Conservation (phyloP, 1,140 invertebrate genomes). For the Dermatophagoides farinae region DNA sequence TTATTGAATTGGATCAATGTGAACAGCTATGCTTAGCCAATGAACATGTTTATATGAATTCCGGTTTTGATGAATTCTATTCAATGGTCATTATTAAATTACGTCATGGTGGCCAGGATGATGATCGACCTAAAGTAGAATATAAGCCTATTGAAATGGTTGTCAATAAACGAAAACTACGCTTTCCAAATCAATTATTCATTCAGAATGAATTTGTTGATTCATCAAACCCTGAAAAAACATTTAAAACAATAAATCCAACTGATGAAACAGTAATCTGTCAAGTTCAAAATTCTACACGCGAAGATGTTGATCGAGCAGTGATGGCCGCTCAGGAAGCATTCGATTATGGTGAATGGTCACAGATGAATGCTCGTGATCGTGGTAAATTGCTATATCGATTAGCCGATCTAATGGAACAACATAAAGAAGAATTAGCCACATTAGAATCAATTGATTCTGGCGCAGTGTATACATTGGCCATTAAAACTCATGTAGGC, state of each 20-base stretch:
- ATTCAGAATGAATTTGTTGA: slow-evolving; percentile 77
- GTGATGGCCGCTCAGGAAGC: slow-evolving; percentile 55
- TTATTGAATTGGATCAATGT: slow-evolving; percentile 43
- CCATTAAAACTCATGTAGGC: slow-evolving; percentile 76
- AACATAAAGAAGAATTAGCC: slow-evolving; percentile 77
- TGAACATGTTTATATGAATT: slow-evolving; percentile 79
- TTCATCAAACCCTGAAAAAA: slow-evolving; percentile 36
- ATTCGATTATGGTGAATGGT: slow-evolving; percentile 68
- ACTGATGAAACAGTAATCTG: slow-evolving; percentile 46
- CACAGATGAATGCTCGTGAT: slow-evolving; percentile 62
- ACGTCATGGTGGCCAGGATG: slow-evolving; percentile 31
- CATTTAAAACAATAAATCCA: slow-evolving; percentile 53
- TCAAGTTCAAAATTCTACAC: slow-evolving; percentile 48
- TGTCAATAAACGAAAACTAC: slow-evolving; percentile 60
- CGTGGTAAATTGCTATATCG: slow-evolving; percentile 37
- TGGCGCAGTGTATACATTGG: slow-evolving; percentile 82
- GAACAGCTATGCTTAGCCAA: slow-evolving; percentile 42
- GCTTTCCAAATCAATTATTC: slow-evolving; percentile 65
- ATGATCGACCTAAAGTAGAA: slow-evolving; percentile 29
- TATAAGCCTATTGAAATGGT: slow-evolving; percentile 51
- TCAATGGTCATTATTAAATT: slow-evolving; percentile 30
- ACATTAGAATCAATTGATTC: slow-evolving; percentile 79
- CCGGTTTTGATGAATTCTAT: slow-evolving; percentile 60
- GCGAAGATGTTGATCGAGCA: slow-evolving; percentile 61
- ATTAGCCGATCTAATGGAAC: slow-evolving; percentile 76